These are phyloP conservation scores for Emydura subglobosa DNA, from an alignment of 2,113 vertebrate species.

Conservation along the genomic window DNA sequence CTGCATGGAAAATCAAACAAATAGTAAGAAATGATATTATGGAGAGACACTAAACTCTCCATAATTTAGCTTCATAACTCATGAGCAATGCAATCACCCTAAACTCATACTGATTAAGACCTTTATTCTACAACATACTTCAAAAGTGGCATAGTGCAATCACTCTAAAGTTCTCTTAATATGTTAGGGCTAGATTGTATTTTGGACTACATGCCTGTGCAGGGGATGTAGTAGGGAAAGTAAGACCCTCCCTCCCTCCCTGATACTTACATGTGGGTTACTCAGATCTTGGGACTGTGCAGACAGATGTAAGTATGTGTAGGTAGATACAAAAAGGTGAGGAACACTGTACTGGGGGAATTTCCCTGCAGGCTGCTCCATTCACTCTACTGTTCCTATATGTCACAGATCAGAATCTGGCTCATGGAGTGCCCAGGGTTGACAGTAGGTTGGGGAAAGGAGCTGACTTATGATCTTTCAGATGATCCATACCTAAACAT, in stretches of 20 bases:
- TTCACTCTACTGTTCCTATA: background rate
- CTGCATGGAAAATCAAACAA: background rate
- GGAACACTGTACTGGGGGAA: background rate
- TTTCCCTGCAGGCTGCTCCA: background rate
- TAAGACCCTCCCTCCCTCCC: accelerated
- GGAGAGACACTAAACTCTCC: accelerated
- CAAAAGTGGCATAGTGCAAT: background rate
- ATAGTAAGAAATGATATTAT: background rate
- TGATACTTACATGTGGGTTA: accelerated
- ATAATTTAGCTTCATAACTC: background rate
- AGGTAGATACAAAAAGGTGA: accelerated
- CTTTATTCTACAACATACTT: background rate
- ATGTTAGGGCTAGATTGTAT: background rate
- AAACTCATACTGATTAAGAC: background rate
- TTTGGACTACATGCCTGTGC: accelerated
- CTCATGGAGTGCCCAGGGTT: background rate
- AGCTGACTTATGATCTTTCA: background rate
- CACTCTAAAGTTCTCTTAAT: background rate
- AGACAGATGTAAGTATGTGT: accelerated
- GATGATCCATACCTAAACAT: background rate
- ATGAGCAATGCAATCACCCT: background rate
- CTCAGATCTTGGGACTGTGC: accelerated
- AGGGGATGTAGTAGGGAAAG: background rate
- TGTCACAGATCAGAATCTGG: accelerated
- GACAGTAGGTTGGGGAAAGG: background rate